These are phyloP conservation scores for Rhagologus leucostigma DNA, from an alignment of 2,113 vertebrate species.

Conservation along the genomic window DNA sequence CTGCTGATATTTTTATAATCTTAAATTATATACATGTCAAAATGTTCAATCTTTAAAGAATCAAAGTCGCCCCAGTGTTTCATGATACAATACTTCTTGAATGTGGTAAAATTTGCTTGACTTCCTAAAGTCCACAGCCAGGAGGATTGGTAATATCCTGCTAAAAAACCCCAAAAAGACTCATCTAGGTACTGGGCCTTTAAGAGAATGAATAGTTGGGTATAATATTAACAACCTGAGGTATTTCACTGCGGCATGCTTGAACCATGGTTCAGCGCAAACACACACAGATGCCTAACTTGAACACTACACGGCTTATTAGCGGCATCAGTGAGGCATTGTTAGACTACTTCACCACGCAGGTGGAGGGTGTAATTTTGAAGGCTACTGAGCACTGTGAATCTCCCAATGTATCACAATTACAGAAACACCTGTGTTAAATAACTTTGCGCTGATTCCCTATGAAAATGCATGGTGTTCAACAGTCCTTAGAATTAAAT, in stretches of 20 bases:
- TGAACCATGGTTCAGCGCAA: not conserved
- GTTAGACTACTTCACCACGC: not conserved
- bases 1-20: not conserved
- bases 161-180: not conserved
- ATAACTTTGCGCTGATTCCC: conserved; percentile 53
- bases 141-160: not conserved
- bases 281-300: not conserved
- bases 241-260: not conserved
- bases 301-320: not conserved
- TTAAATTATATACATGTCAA: not conserved
- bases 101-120: not conserved
- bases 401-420: conserved; percentile 56
- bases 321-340: not conserved
- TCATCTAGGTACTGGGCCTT: not conserved
- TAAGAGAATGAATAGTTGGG: not conserved
- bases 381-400: conserved; percentile 11
- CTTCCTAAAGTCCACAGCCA: not conserved
- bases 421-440: conserved; percentile 71
- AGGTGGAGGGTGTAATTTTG: conserved; percentile 43
- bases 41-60: not conserved
- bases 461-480: conserved; percentile 61
- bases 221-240: not conserved
- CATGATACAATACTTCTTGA: not conserved
- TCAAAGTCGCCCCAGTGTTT: not conserved
- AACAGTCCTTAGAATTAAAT: conserved; percentile 57